A percentile compares a stretch with the other conserved stretches of the same genome.
These are phyloP conservation scores for Pangasianodon hypophthalmus DNA, from an alignment of 2,113 vertebrate genomes.

Conservation along the genomic window DNA sequence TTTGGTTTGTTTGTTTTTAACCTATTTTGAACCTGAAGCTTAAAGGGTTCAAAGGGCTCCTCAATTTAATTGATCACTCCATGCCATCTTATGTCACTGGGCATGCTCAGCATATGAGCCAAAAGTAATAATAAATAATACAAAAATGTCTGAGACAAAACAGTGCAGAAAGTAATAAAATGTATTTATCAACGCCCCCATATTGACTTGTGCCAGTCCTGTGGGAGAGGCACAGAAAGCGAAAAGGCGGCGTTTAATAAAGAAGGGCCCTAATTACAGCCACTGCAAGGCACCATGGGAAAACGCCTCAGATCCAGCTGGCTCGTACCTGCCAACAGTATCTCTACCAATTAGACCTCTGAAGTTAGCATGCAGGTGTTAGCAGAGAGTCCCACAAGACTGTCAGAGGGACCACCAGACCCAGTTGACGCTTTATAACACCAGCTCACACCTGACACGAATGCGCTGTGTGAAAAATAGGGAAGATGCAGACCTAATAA, in stretches of 20 bases:
- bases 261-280: slow-evolving; percentile 55
- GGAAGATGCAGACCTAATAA: not conserved
- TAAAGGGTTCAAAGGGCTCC: not conserved
- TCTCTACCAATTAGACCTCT: slow-evolving; percentile 39
- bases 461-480: not conserved
- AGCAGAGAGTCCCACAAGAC: slow-evolving; percentile 21
- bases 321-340: slow-evolving; percentile 39
- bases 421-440: slow-evolving; percentile 14
- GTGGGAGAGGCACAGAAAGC: not conserved
- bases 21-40: not conserved
- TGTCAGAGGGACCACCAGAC: not conserved
- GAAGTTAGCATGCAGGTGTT: slow-evolving; percentile 42
- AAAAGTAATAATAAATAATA: not conserved
- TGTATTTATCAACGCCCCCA: slow-evolving; percentile 10
- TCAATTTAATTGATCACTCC: not conserved
- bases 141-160: not conserved
- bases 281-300: slow-evolving; percentile 29
- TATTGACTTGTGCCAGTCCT: slow-evolving; percentile 20
- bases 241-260: slow-evolving; percentile 46
- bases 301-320: slow-evolving; percentile 33
- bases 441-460: slow-evolving; percentile 9
- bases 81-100: not conserved
- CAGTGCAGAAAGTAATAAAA: slow-evolving; percentile 13
- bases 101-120: not conserved
- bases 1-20: not conserved